These are phyloP conservation scores for Solea solea DNA, from an alignment of 2,113 vertebrate genomes.

Conservation along the genomic window DNA sequence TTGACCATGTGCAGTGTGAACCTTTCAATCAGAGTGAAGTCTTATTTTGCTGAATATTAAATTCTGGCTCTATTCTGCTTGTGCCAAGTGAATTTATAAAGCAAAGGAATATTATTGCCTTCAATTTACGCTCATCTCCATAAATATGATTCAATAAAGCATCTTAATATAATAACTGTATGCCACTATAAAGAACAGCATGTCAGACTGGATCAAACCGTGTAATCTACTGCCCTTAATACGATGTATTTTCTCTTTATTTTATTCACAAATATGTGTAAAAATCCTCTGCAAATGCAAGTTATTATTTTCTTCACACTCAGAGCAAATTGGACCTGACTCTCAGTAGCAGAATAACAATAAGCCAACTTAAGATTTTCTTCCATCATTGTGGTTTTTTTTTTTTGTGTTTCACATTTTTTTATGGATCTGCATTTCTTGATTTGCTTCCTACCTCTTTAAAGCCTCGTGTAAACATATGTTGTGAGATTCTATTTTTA, in stretches of 20 bases:
- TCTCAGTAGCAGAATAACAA: conserved; percentile 47
- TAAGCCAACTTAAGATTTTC: conserved; percentile 49
- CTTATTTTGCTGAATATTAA: conserved; percentile 81
- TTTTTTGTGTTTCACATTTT: not conserved
- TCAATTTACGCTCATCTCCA: conserved; percentile 73
- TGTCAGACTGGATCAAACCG: conserved; percentile 5
- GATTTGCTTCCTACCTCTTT: conserved; percentile 51
- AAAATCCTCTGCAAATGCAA: conserved; percentile 19
- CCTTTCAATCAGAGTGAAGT: conserved; percentile 79
- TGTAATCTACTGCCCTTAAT: conserved; percentile 29
- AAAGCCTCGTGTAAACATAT: conserved; percentile 62
- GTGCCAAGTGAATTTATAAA: conserved; percentile 80
- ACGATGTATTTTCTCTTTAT: conserved; percentile 7
- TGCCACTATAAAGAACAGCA: not conserved
- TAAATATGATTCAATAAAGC: conserved; percentile 72
- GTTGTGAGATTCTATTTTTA: conserved; percentile 69
- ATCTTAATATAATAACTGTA: conserved; percentile 48
- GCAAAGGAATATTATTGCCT: conserved; percentile 74
- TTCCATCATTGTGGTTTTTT: conserved; percentile 5
- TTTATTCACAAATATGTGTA: conserved; percentile 35
- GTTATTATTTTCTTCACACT: conserved; percentile 43
- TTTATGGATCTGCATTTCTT: conserved; percentile 54
- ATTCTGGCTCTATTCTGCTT: conserved; percentile 72
- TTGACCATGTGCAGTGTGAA: conserved; percentile 85
- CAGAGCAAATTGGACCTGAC: conserved; percentile 62